Evolutionary conservation across 2,797 vertebrate genomes (phyloP).

Genomic region (Sebastes miniatus): DNA sequence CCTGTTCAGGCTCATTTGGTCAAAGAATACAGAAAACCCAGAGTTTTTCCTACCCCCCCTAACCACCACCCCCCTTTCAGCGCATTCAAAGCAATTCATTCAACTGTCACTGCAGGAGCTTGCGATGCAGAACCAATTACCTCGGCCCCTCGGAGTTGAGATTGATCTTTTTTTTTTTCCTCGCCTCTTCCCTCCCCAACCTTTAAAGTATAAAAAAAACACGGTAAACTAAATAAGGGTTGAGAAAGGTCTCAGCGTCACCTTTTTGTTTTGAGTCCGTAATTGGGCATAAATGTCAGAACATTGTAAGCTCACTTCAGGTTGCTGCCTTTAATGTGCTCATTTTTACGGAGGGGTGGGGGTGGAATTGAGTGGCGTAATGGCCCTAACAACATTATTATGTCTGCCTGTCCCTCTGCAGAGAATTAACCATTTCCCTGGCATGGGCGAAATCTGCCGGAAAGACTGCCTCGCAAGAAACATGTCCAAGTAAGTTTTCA

Average conservation of each 20-base stretch:
- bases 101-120: constrained; percentile 85
- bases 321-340: constrained; percentile 81
- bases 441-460: constrained; percentile 99
- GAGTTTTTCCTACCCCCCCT: constrained; percentile 63
- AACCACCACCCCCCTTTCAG: constrained; percentile 51
- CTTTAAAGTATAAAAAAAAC: constrained; percentile 77
- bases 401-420: constrained; percentile 83
- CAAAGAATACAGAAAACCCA: constrained; percentile 82
- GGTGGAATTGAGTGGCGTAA: constrained; percentile 79
- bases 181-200: constrained; percentile 66
- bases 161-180: constrained; percentile 79
- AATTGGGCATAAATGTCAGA: constrained; percentile 90
- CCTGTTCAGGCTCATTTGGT: constrained; percentile 88
- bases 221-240: constrained; percentile 85
- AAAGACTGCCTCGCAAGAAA: constrained; percentile 99
- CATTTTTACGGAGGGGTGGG: constrained; percentile 74
- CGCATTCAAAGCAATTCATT: constrained; percentile 87
- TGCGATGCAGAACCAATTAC: constrained; percentile 89
- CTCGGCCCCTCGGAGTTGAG: constrained; percentile 81
- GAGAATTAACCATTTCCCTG: constrained; percentile 99
- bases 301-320: constrained; percentile 83
- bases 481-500: constrained; percentile 96
- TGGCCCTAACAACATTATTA: constrained; percentile 82
- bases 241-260: constrained; percentile 83
- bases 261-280: constrained; percentile 87